phyloP scores from a whole-genome alignment of 2,113 vertebrate genomes.

The Phainopepla nitens region DNA sequence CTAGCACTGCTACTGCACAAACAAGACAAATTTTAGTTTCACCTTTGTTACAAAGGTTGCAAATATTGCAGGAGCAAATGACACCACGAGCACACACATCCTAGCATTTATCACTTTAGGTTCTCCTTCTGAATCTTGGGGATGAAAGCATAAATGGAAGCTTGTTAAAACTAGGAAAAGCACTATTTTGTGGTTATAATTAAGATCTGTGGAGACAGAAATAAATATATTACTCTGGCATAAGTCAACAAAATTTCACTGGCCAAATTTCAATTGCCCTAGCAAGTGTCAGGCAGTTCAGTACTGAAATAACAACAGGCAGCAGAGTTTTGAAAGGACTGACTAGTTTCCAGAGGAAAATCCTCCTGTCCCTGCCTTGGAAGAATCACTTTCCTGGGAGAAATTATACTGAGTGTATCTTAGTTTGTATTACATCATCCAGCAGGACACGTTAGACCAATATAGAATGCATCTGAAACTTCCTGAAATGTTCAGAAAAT shows the following conservation, averaged over 20 bases:
- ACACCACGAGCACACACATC: neutral
- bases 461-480: neutral
- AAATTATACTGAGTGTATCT: neutral
- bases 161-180: neutral
- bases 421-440: neutral
- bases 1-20: neutral
- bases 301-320: neutral
- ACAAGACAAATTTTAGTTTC: neutral
- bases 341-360: neutral
- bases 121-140: neutral
- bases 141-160: neutral
- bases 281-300: neutral
- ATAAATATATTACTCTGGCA: neutral
- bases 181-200: neutral
- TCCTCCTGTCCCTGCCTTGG: neutral
- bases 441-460: neutral
- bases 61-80: neutral
- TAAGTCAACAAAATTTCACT: neutral
- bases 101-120: neutral
- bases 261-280: neutral
- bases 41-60: neutral
- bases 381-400: neutral
- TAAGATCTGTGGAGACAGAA: neutral
- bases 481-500: neutral
- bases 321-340: neutral